Conservation (phyloP, 2,797 vertebrate species). For the Pseudochromis fuscus region DNA sequence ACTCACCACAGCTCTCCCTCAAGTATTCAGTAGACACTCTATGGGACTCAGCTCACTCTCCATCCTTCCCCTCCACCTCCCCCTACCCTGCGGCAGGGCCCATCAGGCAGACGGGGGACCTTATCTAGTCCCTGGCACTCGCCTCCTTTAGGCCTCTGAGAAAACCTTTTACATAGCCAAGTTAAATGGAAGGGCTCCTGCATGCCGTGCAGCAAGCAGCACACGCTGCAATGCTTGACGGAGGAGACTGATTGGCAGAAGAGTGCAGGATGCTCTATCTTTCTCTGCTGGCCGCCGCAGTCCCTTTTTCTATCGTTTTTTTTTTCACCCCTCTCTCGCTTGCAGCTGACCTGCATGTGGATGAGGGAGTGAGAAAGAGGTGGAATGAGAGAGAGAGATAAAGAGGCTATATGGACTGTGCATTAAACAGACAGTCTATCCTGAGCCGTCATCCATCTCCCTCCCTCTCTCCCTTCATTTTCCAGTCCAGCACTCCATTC, state of each 20-base stretch:
- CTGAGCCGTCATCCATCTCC: slow-evolving; percentile 62
- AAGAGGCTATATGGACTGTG: slow-evolving; percentile 76
- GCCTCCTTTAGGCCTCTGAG: slow-evolving; percentile 75
- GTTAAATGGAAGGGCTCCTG: slow-evolving; percentile 73
- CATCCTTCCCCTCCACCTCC: slow-evolving; percentile 23
- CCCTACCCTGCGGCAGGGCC: slow-evolving; percentile 48
- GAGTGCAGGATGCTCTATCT: slow-evolving; percentile 79
- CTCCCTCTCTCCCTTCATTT: slow-evolving; percentile 72
- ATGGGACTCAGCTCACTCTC: slow-evolving; percentile 44
- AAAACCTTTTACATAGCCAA: slow-evolving; percentile 80
- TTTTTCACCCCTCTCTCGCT: slow-evolving; percentile 65
- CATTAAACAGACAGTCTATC: slow-evolving; percentile 76
- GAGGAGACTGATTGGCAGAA: slow-evolving; percentile 80
- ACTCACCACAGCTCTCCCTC: slow-evolving; percentile 31
- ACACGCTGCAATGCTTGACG: slow-evolving; percentile 68
- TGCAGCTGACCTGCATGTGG: slow-evolving; percentile 77
- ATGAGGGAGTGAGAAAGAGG: slow-evolving; percentile 71
- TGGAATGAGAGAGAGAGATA: slow-evolving; percentile 75
- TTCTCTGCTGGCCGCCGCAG: slow-evolving; percentile 58
- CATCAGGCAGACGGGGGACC: slow-evolving; percentile 69
- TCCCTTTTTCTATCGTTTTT: slow-evolving; percentile 65
- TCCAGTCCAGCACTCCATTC: slow-evolving; percentile 71
- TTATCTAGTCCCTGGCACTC: slow-evolving; percentile 77
- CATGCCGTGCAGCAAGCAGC: slow-evolving; percentile 52
- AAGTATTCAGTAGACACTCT: slow-evolving; percentile 48